Evolutionary conservation across 2,888 invertebrate species (phyloP).

Genomic region (Euzophera pinguis): DNA sequence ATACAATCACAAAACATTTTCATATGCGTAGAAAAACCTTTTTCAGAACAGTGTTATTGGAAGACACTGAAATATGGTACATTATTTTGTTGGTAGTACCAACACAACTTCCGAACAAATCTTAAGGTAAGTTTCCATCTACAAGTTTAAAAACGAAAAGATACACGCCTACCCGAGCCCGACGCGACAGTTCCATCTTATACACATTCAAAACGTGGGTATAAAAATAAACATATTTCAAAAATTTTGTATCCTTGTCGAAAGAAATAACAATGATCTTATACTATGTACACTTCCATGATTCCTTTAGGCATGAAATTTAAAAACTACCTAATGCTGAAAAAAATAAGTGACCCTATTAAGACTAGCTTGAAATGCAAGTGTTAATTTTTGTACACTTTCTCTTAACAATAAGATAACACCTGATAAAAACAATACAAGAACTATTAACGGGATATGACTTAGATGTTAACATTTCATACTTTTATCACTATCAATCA

Average conservation of each 20-base stretch:
- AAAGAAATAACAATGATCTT: conserved; percentile 51
- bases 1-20: conserved; percentile 56
- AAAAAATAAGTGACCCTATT: conserved; percentile 65
- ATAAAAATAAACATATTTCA: conserved; percentile 73
- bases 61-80: conserved; percentile 60
- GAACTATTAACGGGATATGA: conserved; percentile 70
- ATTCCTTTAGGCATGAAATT: conserved; percentile 33
- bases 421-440: conserved; percentile 71
- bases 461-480: conserved; percentile 69
- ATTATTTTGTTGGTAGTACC: conserved; percentile 32
- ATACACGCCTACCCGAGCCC: conserved; percentile 37
- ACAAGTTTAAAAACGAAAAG: conserved; percentile 23
- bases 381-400: conserved; percentile 73
- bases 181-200: conserved; percentile 39
- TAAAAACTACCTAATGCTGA: conserved; percentile 41
- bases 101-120: conserved; percentile 34
- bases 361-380: conserved; percentile 77
- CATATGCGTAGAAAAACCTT: conserved; percentile 30
- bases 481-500: conserved; percentile 36
- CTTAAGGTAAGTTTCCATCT: conserved; percentile 27
- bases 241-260: conserved; percentile 50
- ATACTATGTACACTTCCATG: conserved; percentile 41
- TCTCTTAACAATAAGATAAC: conserved; percentile 75
- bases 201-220: conserved; percentile 68
- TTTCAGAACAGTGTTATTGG: conserved; percentile 61